Evolutionary conservation across 2,797 vertebrate species (phyloP).

Genomic region (Rhinogobio ventralis): DNA sequence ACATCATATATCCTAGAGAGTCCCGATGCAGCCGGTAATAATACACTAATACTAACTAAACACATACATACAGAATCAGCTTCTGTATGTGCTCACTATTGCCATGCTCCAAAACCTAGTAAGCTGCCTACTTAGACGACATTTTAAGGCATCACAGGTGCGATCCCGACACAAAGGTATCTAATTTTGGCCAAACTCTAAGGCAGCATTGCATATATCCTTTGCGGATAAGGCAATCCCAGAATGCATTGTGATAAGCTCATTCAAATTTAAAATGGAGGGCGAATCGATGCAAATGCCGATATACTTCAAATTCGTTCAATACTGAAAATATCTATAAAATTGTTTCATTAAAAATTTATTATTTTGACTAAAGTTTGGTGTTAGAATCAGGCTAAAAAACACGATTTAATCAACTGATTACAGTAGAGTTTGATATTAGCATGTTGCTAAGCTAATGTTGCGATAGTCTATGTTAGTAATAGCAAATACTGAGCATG

Average conservation of each 20-base stretch:
- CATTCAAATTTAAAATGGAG: neutral
- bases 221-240: constrained; percentile 13
- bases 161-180: neutral
- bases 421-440: neutral
- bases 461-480: too few species aligned
- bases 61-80: neutral
- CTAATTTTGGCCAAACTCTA: constrained; percentile 15
- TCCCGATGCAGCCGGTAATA: neutral
- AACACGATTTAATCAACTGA: neutral
- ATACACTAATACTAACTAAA: neutral
- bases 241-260: constrained; percentile 20
- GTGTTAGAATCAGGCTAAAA: neutral
- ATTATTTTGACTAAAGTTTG: neutral
- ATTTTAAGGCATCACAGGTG: constrained; percentile 25
- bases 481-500: neutral
- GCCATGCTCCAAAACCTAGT: constrained; percentile 30
- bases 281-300: neutral
- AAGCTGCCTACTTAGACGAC: constrained; percentile 1
- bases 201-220: neutral
- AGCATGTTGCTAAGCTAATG: constrained; percentile 2
- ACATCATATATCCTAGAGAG: constrained; percentile 12
- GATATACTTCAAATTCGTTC: neutral
- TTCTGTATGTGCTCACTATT: constrained; percentile 1
- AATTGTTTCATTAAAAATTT: neutral
- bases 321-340: neutral